phyloP scores from a whole-genome alignment of 1,140 invertebrate genomes.

The Spodoptera frugiperda region DNA sequence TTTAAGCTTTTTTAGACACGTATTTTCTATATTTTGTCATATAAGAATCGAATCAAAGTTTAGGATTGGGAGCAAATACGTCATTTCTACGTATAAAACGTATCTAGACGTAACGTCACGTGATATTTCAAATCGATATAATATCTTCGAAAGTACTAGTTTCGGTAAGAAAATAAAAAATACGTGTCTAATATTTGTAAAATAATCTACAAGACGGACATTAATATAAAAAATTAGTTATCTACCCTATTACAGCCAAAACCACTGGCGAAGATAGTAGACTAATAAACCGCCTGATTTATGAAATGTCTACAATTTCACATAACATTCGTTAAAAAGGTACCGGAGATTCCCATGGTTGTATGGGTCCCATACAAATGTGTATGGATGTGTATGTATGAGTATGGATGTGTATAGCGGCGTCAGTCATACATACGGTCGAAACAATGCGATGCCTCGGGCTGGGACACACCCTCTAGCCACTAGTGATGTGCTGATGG shows the following conservation, averaged over 20 bases:
- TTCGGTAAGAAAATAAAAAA: too few relatives aligned
- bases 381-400: constrained; percentile 57
- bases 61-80: too few relatives aligned
- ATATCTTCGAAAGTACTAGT: too few relatives aligned
- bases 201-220: too few relatives aligned
- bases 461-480: constrained; percentile 73
- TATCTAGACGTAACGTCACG: too few relatives aligned
- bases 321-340: constrained; percentile 25
- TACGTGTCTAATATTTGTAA: too few relatives aligned
- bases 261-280: neutral
- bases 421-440: constrained; percentile 76
- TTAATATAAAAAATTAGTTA: too few relatives aligned
- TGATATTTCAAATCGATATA: too few relatives aligned
- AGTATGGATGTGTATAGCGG: constrained; percentile 51
- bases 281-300: constrained; percentile 11
- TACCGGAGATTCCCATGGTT: constrained; percentile 64
- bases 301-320: constrained; percentile 6
- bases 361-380: constrained; percentile 51
- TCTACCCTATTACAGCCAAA: neutral
- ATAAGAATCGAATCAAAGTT: too few relatives aligned
- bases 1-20: too few relatives aligned
- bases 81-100: too few relatives aligned
- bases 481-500: constrained; percentile 65
- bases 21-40: too few relatives aligned
- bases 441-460: constrained; percentile 78